Conservation (phyloP, 2,888 invertebrate genomes). For the Graphium colonna region DNA sequence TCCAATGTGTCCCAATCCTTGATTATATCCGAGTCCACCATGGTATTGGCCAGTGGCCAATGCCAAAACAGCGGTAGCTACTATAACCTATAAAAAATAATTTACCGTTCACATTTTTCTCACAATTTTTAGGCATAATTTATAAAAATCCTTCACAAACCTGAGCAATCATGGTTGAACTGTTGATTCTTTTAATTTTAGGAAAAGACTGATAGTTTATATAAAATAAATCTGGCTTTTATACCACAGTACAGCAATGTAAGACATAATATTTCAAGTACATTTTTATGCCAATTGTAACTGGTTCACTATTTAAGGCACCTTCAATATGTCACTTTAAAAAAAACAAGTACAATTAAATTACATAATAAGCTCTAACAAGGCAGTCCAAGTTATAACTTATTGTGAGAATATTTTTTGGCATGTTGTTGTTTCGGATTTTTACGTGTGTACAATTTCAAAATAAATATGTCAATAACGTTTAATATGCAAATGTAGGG, state of each 20-base stretch:
- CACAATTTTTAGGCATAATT: not conserved
- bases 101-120: not conserved
- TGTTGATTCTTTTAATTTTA: not conserved
- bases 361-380: not conserved
- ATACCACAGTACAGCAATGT: not conserved
- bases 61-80: slow-evolving; percentile 32
- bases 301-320: slow-evolving; percentile 3
- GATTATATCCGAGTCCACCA: slow-evolving; percentile 35
- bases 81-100: slow-evolving; percentile 16
- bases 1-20: slow-evolving; percentile 32
- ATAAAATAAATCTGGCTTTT: slow-evolving; percentile 5
- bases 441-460: no score
- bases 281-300: not conserved
- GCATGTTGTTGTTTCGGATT: no score
- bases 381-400: not conserved
- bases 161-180: slow-evolving; percentile 2
- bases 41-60: slow-evolving; percentile 25
- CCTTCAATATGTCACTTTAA: not conserved
- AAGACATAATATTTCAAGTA: not conserved
- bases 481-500: no score
- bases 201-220: slow-evolving; percentile 6
- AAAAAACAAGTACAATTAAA: not conserved
- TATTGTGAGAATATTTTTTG: not conserved
- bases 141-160: not conserved
- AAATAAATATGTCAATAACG: no score